phyloP scores from a whole-genome alignment of 2,888 invertebrate species.

The Oligia strigilis region DNA sequence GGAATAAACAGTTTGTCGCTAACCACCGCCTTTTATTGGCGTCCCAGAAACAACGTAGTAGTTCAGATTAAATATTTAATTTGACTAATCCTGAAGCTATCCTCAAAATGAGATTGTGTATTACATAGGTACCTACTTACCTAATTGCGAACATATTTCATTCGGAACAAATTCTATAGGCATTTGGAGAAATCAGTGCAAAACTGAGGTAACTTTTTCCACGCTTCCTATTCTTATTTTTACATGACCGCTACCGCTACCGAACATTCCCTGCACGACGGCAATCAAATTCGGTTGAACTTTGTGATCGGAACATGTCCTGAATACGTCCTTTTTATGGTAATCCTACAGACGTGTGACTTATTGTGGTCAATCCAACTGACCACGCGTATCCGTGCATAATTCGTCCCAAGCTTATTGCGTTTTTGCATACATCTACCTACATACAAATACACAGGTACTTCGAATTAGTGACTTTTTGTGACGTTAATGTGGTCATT shows the following conservation, averaged over 20 bases:
- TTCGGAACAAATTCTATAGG: background rate
- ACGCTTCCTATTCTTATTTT: background rate
- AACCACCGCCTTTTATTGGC: no score
- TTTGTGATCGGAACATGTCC: conserved; percentile 11
- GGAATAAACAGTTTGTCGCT: no score
- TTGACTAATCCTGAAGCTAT: background rate
- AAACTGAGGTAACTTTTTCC: background rate
- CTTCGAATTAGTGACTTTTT: conserved; percentile 63
- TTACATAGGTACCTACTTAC: no score
- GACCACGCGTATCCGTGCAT: conserved; percentile 75
- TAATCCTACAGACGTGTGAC: conserved; percentile 71
- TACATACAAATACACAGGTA: conserved; percentile 52
- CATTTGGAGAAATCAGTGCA: accelerated
- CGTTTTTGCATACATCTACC: conserved; percentile 77
- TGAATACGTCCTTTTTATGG: conserved; percentile 5
- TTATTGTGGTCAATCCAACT: conserved; percentile 75
- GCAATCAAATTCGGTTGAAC: conserved; percentile 6
- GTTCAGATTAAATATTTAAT: no score
- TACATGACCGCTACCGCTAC: background rate
- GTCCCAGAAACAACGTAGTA: no score
- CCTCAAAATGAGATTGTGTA: background rate
- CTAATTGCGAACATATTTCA: background rate
- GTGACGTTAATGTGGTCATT: conserved; percentile 65
- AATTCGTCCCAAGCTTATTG: conserved; percentile 75
- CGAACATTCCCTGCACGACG: background rate